Conservation (phyloP, 2,797 vertebrate genomes). For the Lacerta agilis region DNA sequence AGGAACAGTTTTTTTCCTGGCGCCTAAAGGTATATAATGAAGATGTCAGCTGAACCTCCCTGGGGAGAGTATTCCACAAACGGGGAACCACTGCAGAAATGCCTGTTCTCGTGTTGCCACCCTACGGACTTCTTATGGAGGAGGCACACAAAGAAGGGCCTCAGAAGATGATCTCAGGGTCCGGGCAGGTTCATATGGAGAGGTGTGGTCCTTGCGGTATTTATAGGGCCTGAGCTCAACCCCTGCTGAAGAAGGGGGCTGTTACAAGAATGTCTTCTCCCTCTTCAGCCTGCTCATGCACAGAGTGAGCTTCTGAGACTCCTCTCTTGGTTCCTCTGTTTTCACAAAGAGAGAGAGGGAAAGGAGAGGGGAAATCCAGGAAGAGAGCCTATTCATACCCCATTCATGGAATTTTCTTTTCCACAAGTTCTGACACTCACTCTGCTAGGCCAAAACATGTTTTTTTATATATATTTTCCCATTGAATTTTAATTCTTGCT, state of each 20-base stretch:
- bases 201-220: too few species aligned
- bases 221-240: background rate
- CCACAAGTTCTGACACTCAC: background rate
- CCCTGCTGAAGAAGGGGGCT: background rate
- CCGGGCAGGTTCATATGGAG: too few species aligned
- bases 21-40: background rate
- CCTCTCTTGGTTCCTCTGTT: background rate
- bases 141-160: too few species aligned
- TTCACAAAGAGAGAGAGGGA: background rate
- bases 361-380: background rate
- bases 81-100: too few species aligned
- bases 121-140: too few species aligned
- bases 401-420: background rate
- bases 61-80: too few species aligned
- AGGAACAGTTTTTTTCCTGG: background rate
- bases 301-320: background rate
- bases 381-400: background rate
- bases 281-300: background rate
- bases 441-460: background rate
- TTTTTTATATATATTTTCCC: too few species aligned
- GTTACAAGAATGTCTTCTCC: background rate
- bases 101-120: too few species aligned
- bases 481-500: background rate
- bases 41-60: background rate
- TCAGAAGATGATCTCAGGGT: too few species aligned